These are phyloP conservation scores for Shargacucullia verbasci DNA, from an alignment of 2,888 invertebrate species.

Conservation along the genomic window DNA sequence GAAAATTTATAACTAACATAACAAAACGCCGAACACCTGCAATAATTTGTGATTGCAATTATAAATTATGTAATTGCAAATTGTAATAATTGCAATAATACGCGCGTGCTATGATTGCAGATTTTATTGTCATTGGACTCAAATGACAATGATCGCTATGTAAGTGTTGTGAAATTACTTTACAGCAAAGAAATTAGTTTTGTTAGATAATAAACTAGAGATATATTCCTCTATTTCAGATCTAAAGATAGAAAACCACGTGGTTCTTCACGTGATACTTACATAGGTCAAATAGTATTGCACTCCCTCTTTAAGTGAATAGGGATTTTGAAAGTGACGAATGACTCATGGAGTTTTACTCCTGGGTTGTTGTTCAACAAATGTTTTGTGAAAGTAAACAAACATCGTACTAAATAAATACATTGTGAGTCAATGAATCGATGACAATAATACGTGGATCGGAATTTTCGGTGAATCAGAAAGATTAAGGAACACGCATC, in stretches of 20 bases:
- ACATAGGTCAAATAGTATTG: too few relatives aligned
- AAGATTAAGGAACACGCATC: not conserved
- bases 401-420: constrained; percentile 15
- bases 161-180: too few relatives aligned
- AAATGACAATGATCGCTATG: too few relatives aligned
- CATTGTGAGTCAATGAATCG: constrained; percentile 23
- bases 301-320: not conserved
- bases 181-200: too few relatives aligned
- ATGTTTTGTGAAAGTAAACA: constrained; percentile 15
- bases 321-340: constrained; percentile 3
- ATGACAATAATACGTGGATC: constrained; percentile 15
- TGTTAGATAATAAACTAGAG: too few relatives aligned
- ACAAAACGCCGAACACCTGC: not conserved
- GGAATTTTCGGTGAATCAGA: not conserved
- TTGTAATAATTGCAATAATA: too few relatives aligned
- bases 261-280: too few relatives aligned
- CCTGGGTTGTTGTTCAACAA: too few relatives aligned
- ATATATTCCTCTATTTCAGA: too few relatives aligned
- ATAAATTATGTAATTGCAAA: not conserved
- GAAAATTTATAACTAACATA: not conserved
- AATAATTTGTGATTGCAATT: constrained; percentile 5
- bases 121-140: too few relatives aligned
- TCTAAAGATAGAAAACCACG: too few relatives aligned
- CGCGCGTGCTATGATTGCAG: too few relatives aligned
- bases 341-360: not conserved